Evolutionary conservation across 2,797 vertebrate species (phyloP), one percentile per base, ranked within the genome.

Genomic region (Scarus forsteni): DNA sequence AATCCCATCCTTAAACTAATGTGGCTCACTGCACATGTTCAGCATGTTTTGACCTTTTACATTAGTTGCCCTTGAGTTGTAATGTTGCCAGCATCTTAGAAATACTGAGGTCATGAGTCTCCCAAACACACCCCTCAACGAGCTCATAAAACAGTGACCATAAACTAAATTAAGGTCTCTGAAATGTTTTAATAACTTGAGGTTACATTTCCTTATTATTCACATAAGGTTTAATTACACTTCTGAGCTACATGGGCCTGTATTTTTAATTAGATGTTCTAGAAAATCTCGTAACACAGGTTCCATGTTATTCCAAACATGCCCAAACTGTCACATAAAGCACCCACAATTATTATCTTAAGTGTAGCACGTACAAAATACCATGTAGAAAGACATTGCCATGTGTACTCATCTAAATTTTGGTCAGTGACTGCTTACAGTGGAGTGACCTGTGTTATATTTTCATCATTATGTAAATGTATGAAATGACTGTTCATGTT

Each of bases 11-110:
- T 77, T 39, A 53, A 51, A 63, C 27, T 53, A 44, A 38, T 49
- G n/a, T 58, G 49, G 50, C 48, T 58, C 43, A 38, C 16, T 72
- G 35, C 34, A 8, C 19, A 50, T 48, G 50, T 66, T 63, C n/a
- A 60, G 15, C 38, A 43, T 19, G 54, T 16, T n/a, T 42, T 34
- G 19, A 34, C 46, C 38, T 50, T 44, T 49, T 39, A 45, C 27
- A 38, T 52, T 63, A 16, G 43, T 19, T 39, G 18, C 35, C 35
- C 13, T 10, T 2, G 39, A 27, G 42, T 52, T 63, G 7, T 40
- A 42, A 42, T 64, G 27, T 44, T 65, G 54, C 53, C n/a, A 53
- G 1, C 12, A 38, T 50, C 48, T 69, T 3, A 45, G 16, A 60
- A 49, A 49, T 55, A 19, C 51, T 54, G 49, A 60, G 34, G 57